Conservation (phyloP, 1,140 invertebrate species). For the Melitaea cinxia region DNA sequence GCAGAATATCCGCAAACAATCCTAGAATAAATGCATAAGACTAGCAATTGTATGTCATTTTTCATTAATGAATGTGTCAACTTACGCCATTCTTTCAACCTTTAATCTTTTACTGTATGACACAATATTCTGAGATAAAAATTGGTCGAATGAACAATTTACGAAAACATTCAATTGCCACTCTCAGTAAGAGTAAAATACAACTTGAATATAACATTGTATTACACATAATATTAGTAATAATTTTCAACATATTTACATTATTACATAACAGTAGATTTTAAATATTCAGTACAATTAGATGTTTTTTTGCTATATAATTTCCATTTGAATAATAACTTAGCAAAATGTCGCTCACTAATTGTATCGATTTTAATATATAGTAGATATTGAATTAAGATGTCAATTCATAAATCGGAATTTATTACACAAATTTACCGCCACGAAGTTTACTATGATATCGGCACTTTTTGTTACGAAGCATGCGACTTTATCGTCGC, state of each 20-base stretch:
- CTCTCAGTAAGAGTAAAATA: conserved; percentile 35
- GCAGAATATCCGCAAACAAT: conserved; percentile 55
- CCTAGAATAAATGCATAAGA: conserved; percentile 53
- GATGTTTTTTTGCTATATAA: not conserved
- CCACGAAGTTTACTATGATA: no score
- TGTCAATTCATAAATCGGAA: no score
- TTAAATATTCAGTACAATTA: conserved; percentile 1
- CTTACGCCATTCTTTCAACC: not conserved
- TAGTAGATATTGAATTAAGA: conserved; percentile 9
- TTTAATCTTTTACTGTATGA: not conserved
- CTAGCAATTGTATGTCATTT: conserved; percentile 56
- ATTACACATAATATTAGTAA: conserved; percentile 13
- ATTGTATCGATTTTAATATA: conserved; percentile 5
- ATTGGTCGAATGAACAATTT: not conserved
- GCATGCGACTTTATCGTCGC: no score
- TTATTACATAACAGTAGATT: conserved; percentile 28
- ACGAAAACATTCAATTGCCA: conserved; percentile 52
- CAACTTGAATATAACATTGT: conserved; percentile 22
- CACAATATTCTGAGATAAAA: not conserved
- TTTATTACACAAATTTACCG: no score
- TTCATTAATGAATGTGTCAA: conserved; percentile 9
- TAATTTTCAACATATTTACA: conserved; percentile 41
- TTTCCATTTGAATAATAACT: not conserved
- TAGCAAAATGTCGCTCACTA: not conserved
- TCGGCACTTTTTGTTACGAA: no score